A percentile compares a stretch with the other conserved stretches of the same genome.
Conservation (phyloP, 2,113 vertebrate genomes). For the Gasterosteus aculeatus region DNA sequence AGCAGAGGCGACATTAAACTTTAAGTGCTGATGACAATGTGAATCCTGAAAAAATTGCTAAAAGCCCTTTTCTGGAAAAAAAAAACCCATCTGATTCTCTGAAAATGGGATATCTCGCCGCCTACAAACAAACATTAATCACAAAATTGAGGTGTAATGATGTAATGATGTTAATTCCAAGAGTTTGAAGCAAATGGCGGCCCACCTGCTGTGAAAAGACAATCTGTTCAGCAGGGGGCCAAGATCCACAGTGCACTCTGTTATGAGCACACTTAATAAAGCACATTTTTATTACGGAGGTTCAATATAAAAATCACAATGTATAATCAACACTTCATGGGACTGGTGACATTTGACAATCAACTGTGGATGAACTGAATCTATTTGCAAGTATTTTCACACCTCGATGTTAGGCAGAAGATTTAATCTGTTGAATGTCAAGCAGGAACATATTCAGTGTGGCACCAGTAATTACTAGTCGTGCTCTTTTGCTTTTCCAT, state of each 20-base stretch:
- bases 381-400: slow-evolving; percentile 45
- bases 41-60: slow-evolving; percentile 57
- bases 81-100: slow-evolving; percentile 40
- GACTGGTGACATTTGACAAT: slow-evolving; percentile 71
- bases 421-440: slow-evolving; percentile 63
- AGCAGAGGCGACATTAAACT: slow-evolving; percentile 39
- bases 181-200: slow-evolving; percentile 80
- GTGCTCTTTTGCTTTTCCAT: slow-evolving; percentile 9
- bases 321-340: slow-evolving; percentile 77
- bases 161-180: slow-evolving; percentile 88
- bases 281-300: slow-evolving; percentile 77
- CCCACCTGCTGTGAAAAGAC: slow-evolving; percentile 82
- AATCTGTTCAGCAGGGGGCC: slow-evolving; percentile 76
- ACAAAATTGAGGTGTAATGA: slow-evolving; percentile 84
- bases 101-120: slow-evolving; percentile 65
- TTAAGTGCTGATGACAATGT: slow-evolving; percentile 54
- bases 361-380: slow-evolving; percentile 60
- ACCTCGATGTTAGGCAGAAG: slow-evolving; percentile 30
- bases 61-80: slow-evolving; percentile 47
- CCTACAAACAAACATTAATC: slow-evolving; percentile 78
- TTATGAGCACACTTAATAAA: slow-evolving; percentile 83
- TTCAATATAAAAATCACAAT: slow-evolving; percentile 76
- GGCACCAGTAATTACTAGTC: slow-evolving; percentile 35
- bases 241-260: slow-evolving; percentile 68
- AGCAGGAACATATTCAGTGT: slow-evolving; percentile 17